Evolutionary conservation across 2,888 invertebrate species (phyloP).

Genomic region (Noctuana brunneofusca): DNA sequence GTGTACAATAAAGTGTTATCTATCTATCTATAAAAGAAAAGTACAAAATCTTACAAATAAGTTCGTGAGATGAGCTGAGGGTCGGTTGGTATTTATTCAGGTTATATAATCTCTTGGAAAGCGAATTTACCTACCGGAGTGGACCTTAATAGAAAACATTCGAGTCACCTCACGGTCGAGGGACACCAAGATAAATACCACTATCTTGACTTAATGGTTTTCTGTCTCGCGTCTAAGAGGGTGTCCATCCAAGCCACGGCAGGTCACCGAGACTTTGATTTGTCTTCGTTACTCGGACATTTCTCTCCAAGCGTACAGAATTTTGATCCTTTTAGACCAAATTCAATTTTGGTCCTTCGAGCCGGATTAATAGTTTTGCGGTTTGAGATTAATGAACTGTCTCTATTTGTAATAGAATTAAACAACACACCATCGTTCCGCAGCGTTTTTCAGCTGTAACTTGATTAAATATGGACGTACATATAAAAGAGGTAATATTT

Average conservation of each 20-base stretch:
- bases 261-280: constrained; percentile 71
- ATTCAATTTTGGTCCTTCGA: constrained; percentile 47
- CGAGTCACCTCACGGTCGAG: constrained; percentile 54
- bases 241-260: constrained; percentile 62
- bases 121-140: constrained; percentile 23
- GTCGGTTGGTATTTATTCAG: background rate
- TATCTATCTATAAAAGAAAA: too few species aligned
- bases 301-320: constrained; percentile 45
- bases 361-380: constrained; percentile 45
- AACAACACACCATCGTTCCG: background rate
- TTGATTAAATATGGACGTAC: background rate
- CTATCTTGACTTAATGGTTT: constrained; percentile 75
- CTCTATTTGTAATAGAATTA: constrained; percentile 9
- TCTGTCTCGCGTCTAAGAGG: constrained; percentile 65
- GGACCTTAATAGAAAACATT: constrained; percentile 59
- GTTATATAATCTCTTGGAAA: constrained; percentile 9
- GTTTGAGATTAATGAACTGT: constrained; percentile 37
- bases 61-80: background rate
- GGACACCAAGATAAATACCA: constrained; percentile 72
- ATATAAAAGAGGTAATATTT: constrained; percentile 8
- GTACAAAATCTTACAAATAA: too few species aligned
- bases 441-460: background rate
- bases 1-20: too few species aligned
- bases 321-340: constrained; percentile 39
- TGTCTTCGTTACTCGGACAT: constrained; percentile 78